Base-by-base conservation (phyloP, 64 coral and sea anemone genomes). In the Anthopleura sola region DNA sequence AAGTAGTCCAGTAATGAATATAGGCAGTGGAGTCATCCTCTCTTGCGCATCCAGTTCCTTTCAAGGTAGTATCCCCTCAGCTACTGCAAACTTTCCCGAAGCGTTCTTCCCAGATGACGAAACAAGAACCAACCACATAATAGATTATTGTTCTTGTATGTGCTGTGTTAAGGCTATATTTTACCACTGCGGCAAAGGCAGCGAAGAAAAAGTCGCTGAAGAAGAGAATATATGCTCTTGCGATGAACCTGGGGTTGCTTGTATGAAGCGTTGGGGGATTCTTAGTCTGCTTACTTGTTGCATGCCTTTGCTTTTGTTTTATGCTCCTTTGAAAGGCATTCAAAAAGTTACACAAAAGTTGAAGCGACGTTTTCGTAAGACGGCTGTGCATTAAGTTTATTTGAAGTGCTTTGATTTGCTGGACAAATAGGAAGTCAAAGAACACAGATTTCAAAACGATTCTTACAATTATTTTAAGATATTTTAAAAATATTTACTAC, bases 61-160 rank as follows among this genome's bases (percentile, higher is more conserved):
- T 34, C 23, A 17, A 32, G n/a, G 66, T 16, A 71, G 66, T 12
- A n/a, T 71, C n/a, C 28, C 29, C 11, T 71, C 66, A 71, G 23
- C 23, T 15, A 71, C n/a, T 34, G 66, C 11, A 36, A 34, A 71
- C 12, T 71, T 34, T 32, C 29, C 66, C 12, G 26, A 71, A 15
- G 29, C 14, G 13, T 34, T 71, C 12, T 7, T 7, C 4, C 10
- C 2, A 2, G 66, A 71, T 71, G 29, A 34, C 3, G 2, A 0
- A 31, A 13, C 66, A 15, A 17, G 36, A 77, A 5, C 29, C 31
- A 37, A 71, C 14, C n/a, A 71, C 14, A 14, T 71, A 5, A 91
- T 91, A 15, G 89, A 91, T 15, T 91, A 78, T 11, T 91, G 89
- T 34, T 80, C 84, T 6, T 91, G 89, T 19, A 86, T 91, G 84